Percentiles rank a stretch among this genome's conserved stretches.
phyloP scores from a whole-genome alignment of 2,888 invertebrate genomes.

The Malthinus seriepunctatus region DNA sequence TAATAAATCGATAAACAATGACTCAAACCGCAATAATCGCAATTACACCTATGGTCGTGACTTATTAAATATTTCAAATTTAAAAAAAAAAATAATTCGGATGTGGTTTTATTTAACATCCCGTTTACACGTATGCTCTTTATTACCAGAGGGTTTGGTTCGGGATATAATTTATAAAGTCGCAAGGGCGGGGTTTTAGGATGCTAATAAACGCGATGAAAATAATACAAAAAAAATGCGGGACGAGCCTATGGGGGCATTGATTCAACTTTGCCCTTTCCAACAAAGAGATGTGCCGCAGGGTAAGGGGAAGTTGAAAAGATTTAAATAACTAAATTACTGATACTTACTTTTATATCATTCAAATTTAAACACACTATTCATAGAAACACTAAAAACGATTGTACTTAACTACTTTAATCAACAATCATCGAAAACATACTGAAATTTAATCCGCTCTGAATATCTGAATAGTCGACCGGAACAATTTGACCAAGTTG shows the following conservation, averaged over 20 bases:
- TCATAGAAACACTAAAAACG: conserved; percentile 17
- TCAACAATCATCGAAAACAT: conserved; percentile 12
- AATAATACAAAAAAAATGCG: conserved; percentile 1
- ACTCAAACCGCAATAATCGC: conserved; percentile 2
- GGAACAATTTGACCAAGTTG: conserved; percentile 28
- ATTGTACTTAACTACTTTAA: conserved; percentile 10
- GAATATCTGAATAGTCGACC: conserved; percentile 17
- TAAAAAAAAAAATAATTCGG: not conserved
- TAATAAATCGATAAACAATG: not conserved
- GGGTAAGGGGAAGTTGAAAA: not conserved
- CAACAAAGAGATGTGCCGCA: conserved; percentile 1
- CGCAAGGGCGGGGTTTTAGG: not conserved
- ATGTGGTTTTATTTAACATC: not conserved
- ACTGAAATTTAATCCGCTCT: conserved; percentile 38
- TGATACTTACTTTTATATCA: conserved; percentile 13
- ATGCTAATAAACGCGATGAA: not conserved
- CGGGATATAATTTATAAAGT: not conserved
- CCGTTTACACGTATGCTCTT: not conserved
- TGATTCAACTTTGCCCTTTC: conserved; percentile 7
- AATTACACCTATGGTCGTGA: not conserved
- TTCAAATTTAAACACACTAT: conserved; percentile 15
- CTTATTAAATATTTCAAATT: not conserved
- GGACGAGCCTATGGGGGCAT: not conserved
- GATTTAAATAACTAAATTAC: conserved; percentile 2
- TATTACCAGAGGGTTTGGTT: not conserved